phyloP scores from a whole-genome alignment of 2,113 vertebrate species.

The Ahaetulla prasina region DNA sequence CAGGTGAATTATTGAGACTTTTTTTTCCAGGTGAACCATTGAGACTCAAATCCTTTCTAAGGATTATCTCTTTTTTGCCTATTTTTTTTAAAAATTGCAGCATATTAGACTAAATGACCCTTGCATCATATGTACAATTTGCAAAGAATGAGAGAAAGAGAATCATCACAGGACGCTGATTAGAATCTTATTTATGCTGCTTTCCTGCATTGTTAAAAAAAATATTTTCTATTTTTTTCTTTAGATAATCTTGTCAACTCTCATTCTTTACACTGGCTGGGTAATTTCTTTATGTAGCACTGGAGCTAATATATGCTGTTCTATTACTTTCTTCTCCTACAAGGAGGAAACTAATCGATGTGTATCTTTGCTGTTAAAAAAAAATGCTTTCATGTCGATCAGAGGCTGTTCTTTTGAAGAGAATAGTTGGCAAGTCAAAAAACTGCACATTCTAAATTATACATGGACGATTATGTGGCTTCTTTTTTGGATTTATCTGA shows the following conservation, averaged over 20 bases:
- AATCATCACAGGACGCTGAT: background rate
- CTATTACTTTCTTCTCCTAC: conserved; percentile 6
- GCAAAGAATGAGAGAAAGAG: background rate
- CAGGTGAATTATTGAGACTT: background rate
- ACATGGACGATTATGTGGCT: background rate
- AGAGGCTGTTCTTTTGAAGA: background rate
- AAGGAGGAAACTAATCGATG: conserved; percentile 27
- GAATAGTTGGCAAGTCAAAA: background rate
- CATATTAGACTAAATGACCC: background rate
- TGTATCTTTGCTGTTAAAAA: background rate
- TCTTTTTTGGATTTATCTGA: background rate
- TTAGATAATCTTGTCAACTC: background rate
- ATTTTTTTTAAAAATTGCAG: background rate
- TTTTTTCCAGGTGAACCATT: background rate
- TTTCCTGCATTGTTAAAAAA: background rate
- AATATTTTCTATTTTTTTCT: background rate
- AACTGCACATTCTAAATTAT: background rate
- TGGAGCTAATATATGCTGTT: background rate
- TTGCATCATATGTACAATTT: background rate
- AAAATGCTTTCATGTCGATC: background rate
- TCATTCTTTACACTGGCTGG: background rate
- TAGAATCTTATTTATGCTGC: background rate
- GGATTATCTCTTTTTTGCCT: background rate
- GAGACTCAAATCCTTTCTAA: background rate
- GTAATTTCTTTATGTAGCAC: background rate